Evolutionary conservation across 2,888 invertebrate species (phyloP).

Genomic region (Acrobasis repandana): DNA sequence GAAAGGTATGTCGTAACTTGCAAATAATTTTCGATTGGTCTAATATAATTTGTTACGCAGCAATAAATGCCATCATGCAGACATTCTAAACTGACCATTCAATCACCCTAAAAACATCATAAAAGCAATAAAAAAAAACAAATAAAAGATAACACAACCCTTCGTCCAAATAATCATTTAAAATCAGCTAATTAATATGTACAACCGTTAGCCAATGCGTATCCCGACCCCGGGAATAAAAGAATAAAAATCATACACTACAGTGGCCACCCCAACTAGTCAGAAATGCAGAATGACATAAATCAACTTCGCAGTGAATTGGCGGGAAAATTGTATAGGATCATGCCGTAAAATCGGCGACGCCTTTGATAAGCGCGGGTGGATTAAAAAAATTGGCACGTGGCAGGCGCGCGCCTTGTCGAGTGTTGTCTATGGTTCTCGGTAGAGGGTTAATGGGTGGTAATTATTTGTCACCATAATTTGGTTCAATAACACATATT

Average conservation of each 20-base stretch:
- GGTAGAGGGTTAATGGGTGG: slow-evolving; percentile 10
- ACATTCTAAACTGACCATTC: neutral
- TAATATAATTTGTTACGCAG: neutral
- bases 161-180: slow-evolving; percentile 3
- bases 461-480: slow-evolving; percentile 18
- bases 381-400: slow-evolving; percentile 33
- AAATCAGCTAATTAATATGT: slow-evolving; percentile 19
- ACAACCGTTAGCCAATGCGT: slow-evolving; percentile 9
- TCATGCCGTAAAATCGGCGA: slow-evolving; percentile 15
- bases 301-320: slow-evolving; percentile 16
- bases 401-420: slow-evolving; percentile 34
- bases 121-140: slow-evolving; percentile 7
- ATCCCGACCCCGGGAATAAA: slow-evolving; percentile 7
- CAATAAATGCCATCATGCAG: neutral
- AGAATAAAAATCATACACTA: slow-evolving; percentile 16
- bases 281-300: slow-evolving; percentile 16
- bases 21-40: neutral
- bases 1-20: no score
- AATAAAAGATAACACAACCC: slow-evolving; percentile 13
- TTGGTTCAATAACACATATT: slow-evolving; percentile 12
- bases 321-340: slow-evolving; percentile 14
- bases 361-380: slow-evolving; percentile 10
- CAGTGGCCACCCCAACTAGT: slow-evolving; percentile 13
- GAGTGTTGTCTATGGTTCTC: slow-evolving; percentile 30
- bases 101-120: neutral